Evolutionary conservation across 2,888 invertebrate species (phyloP).

Genomic region (Cheiracanthium punctorium): DNA sequence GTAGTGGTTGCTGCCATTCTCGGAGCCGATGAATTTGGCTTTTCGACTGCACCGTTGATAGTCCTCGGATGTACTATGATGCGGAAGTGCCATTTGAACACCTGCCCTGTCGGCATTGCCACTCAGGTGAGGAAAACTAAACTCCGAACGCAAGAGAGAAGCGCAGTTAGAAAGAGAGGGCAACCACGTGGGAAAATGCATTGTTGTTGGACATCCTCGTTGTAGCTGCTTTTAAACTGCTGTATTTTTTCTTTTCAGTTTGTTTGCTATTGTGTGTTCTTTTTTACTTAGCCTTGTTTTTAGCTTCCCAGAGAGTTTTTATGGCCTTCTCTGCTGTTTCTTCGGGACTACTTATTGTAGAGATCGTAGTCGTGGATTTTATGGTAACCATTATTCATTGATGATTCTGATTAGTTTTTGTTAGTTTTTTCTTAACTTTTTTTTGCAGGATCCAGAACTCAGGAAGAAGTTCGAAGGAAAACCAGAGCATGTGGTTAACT

Average conservation of each 20-base stretch:
- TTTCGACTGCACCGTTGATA: conserved; percentile 98
- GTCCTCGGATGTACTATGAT: conserved; percentile 99
- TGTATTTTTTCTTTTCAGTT: conserved; percentile 53
- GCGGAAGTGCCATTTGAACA: conserved; percentile 99
- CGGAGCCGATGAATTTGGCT: conserved; percentile 98
- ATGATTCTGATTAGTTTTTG: conserved; percentile 13
- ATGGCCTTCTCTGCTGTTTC: not conserved
- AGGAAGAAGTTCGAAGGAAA: conserved; percentile 97
- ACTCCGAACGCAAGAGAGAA: conserved; percentile 20
- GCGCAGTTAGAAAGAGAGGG: conserved; percentile 2
- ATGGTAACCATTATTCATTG: not conserved
- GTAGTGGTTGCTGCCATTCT: conserved; percentile 95
- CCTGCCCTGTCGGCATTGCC: conserved; percentile 98
- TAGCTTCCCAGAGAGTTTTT: conserved; percentile 10
- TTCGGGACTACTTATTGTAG: conserved; percentile 23
- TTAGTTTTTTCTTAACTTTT: conserved; percentile 42
- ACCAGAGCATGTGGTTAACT: conserved; percentile 98
- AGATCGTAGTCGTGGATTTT: conserved; percentile 24
- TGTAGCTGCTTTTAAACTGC: conserved; percentile 58
- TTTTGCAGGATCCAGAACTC: conserved; percentile 86
- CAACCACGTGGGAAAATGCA: conserved; percentile 22
- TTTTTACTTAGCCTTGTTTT: conserved; percentile 37
- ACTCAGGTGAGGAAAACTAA: conserved; percentile 85
- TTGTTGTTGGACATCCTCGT: conserved; percentile 25
- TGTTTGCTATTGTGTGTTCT: conserved; percentile 29